phyloP scores from a whole-genome alignment of 2,888 invertebrate genomes.

The Trachelus troglodyta region DNA sequence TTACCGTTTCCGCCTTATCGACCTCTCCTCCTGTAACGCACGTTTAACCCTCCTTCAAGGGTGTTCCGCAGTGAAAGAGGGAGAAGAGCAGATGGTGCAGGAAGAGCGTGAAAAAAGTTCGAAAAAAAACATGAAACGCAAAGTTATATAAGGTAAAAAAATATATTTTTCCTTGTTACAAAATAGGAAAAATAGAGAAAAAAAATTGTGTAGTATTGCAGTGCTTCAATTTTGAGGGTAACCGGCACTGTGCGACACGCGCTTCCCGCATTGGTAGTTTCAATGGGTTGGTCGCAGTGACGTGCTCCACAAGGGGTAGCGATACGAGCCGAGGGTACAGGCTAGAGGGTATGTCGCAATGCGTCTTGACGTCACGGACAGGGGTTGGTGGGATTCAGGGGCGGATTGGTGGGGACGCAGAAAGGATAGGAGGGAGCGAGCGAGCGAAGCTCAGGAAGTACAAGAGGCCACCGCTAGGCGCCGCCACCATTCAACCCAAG shows the following conservation, averaged over 20 bases:
- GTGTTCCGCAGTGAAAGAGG: neutral
- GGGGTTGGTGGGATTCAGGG: constrained; percentile 51
- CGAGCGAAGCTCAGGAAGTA: constrained; percentile 31
- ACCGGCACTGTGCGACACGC: neutral
- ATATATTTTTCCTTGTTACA: neutral
- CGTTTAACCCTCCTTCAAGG: neutral
- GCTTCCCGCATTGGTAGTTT: constrained; percentile 1
- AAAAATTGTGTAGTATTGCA: neutral
- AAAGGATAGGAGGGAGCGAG: constrained; percentile 20
- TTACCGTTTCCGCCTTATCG: neutral
- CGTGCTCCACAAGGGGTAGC: constrained; percentile 13
- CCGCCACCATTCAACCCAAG: constrained; percentile 38
- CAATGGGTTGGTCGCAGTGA: constrained; percentile 14
- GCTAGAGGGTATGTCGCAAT: constrained; percentile 60
- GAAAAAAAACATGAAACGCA: neutral
- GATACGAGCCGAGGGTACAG: constrained; percentile 7
- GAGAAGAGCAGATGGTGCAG: neutral
- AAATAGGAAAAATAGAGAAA: neutral
- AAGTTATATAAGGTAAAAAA: neutral
- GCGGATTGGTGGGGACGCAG: constrained; percentile 32
- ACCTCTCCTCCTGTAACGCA: neutral
- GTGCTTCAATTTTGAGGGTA: neutral
- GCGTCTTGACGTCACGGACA: constrained; percentile 63
- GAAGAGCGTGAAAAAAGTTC: neutral
- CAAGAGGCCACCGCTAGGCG: constrained; percentile 42